Evolutionary conservation across 1,140 invertebrate species (phyloP).

Genomic region (Drosophila melanogaster): Release_6_plus_ISO1_MT NT_033779.5:13465501-13466000

Average conservation of each 20-base stretch:
- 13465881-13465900: constrained; percentile 24
- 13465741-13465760: constrained; percentile 19
- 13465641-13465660: constrained; percentile 42
- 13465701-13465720: constrained; percentile 30
- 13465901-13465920: constrained; percentile 61
- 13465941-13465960: constrained; percentile 76
- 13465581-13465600: constrained; percentile 26
- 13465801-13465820: constrained; percentile 44
- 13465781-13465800: constrained; percentile 71
- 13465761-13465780: constrained; percentile 54
- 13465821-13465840: constrained; percentile 65
- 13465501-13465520: constrained; percentile 44
- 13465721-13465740: constrained; percentile 7
- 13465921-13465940: constrained; percentile 67
- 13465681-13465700: constrained; percentile 39
- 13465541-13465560: constrained; percentile 72
- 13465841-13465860: constrained; percentile 80
- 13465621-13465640: constrained; percentile 47
- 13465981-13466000: constrained; percentile 5
- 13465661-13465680: constrained; percentile 59
- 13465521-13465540: constrained; percentile 68
- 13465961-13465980: constrained; percentile 71
- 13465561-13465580: constrained; percentile 61
- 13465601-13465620: constrained; percentile 6
- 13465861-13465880: constrained; percentile 38